Evolutionary conservation across 2,888 invertebrate species (phyloP), one percentile per base, ranked within the genome.

Genomic region (Cosmia pyralina): DNA sequence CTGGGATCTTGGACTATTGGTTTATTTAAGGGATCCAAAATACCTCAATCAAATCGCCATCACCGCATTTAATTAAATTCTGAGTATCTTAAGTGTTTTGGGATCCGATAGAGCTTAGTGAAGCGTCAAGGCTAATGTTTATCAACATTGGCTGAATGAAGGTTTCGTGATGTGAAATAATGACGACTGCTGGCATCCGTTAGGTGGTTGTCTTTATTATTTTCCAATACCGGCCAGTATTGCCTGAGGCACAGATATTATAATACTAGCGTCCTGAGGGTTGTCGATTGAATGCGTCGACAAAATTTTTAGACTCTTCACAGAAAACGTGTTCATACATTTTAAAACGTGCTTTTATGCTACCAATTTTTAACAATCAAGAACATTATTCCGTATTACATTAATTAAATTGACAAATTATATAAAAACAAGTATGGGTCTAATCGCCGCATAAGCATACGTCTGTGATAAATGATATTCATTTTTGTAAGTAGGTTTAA

Each of bases 1-100:
- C 28, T 28, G 28, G 28, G 28, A 28, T 28, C 28, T 28, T 28
- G 28, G 28, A 28, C 3, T 28, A 28, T 28, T 62, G 7, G 17
- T 59, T 58, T 66, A 69, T 79, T 66, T 68, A 66, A 17, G 38
- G 59, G 68, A 67, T 62, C 58, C 13, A 50, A 66, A 78, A 72
- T 74, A 50, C 19, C 41, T 60, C 81, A 81, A 85, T 81, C 70
- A 71, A 68, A 75, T 67, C 28, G 28, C 62, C 19, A 58, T 55
- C 38, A 77, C 59, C 57, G 55, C 60, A 41, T 71, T 64, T 68
- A 66, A 73, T 73, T 76, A 19, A 71, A 75, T 71, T 62, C 60
- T 59, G 28, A 52, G 58, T 19, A 75, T 81, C 70, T 8, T 75
- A 68, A 75, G 76, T 66, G 60, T 58, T 75, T 69, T 55, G 46